A percentile compares a stretch with the other conserved stretches of the same genome.
These are phyloP conservation scores for Ascidia mentula DNA, from an alignment of 23 tunicate species.

Conservation along the genomic window DNA sequence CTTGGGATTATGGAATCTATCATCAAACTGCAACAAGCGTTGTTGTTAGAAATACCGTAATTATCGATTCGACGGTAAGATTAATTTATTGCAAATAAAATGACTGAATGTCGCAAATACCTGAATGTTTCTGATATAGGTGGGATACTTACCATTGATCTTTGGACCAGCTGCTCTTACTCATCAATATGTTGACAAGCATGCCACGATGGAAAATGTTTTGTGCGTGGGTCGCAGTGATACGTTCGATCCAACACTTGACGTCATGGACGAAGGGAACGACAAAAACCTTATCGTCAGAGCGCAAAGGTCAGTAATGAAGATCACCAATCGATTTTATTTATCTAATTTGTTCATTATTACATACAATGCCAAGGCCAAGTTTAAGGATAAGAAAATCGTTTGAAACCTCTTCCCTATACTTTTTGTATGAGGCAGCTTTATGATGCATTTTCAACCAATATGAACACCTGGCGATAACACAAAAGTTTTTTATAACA, in stretches of 20 bases:
- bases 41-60: constrained; percentile 32
- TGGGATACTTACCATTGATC: constrained; percentile 57
- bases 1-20: constrained; percentile 86
- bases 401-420: too few species aligned
- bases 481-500: too few species aligned
- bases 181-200: constrained; percentile 54
- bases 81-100: too few species aligned
- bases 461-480: too few species aligned
- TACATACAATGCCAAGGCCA: too few species aligned
- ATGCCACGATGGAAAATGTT: constrained; percentile 35
- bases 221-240: constrained; percentile 59
- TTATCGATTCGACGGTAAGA: constrained; percentile 65
- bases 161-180: constrained; percentile 53
- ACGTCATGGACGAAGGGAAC: constrained; percentile 50
- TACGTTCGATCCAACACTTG: constrained; percentile 27
- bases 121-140: background rate
- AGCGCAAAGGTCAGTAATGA: constrained; percentile 9
- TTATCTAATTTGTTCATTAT: too few species aligned
- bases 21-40: constrained; percentile 65
- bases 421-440: too few species aligned
- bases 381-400: too few species aligned
- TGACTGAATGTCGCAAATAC: background rate
- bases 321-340: too few species aligned
- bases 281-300: constrained; percentile 55
- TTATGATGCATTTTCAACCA: too few species aligned